Conservation (phyloP, 2,797 vertebrate genomes). For the Gobio occitaniae region DNA sequence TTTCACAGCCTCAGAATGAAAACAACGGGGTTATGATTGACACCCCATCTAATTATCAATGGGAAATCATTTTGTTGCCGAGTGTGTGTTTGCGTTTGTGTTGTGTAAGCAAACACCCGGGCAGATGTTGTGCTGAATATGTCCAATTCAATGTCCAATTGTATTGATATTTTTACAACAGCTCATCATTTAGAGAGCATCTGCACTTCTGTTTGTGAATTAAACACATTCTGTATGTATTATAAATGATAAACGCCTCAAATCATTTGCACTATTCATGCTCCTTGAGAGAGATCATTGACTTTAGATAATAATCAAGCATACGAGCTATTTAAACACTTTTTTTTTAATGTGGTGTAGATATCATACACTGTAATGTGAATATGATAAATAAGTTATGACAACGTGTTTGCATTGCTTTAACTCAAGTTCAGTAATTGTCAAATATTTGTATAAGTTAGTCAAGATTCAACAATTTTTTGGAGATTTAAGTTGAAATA, state of each 20-base stretch:
- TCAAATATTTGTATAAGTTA: too few relatives aligned
- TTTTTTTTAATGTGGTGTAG: too few relatives aligned
- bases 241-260: neutral
- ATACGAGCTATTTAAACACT: neutral
- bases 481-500: too few relatives aligned
- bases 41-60: constrained; percentile 47
- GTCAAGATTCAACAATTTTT: too few relatives aligned
- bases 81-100: constrained; percentile 3
- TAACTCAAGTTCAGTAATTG: too few relatives aligned
- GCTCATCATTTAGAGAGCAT: neutral
- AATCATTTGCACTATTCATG: neutral
- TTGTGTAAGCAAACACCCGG: constrained; percentile 7
- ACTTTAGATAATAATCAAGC: neutral
- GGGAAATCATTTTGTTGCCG: constrained; percentile 43
- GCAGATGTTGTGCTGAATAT: neutral
- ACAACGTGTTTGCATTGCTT: too few relatives aligned
- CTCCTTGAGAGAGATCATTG: neutral
- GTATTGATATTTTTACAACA: neutral
- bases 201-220: neutral
- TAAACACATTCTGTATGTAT: neutral
- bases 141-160: neutral
- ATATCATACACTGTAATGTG: too few relatives aligned
- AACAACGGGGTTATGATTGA: constrained; percentile 50
- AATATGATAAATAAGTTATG: too few relatives aligned
- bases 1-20: constrained; percentile 28